Evolutionary conservation across 2,888 invertebrate species (phyloP).

Genomic region (Clunio marinus): DNA sequence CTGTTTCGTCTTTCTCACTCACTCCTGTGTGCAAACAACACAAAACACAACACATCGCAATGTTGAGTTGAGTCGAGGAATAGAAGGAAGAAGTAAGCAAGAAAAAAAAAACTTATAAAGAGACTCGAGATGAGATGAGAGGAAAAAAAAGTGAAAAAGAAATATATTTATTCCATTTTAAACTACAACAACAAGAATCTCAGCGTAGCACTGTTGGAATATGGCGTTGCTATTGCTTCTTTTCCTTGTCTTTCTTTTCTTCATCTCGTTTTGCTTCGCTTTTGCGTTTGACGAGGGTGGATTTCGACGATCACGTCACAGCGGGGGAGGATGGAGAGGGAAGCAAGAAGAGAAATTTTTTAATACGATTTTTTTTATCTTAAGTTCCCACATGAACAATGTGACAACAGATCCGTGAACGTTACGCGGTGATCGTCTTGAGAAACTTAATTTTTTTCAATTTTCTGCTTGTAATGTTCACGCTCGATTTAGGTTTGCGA

Average conservation of each 20-base stretch:
- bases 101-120: conserved; percentile 5
- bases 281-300: neutral
- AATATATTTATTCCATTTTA: conserved; percentile 9
- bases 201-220: conserved; percentile 10
- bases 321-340: neutral
- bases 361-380: neutral
- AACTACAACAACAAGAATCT: neutral
- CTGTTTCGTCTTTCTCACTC: too few species aligned
- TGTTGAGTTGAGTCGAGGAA: conserved; percentile 2
- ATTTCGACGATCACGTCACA: conserved; percentile 7
- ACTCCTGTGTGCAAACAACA: neutral
- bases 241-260: neutral
- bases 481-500: neutral
- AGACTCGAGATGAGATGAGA: too few species aligned
- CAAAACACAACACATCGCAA: neutral
- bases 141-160: neutral
- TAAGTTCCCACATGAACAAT: neutral
- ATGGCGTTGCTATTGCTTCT: conserved; percentile 19
- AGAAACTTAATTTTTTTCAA: neutral
- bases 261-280: neutral
- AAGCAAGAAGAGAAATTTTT: neutral
- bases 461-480: neutral
- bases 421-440: neutral
- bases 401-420: too few species aligned
- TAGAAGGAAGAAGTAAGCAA: conserved; percentile 31